Percentiles rank a stretch among this genome's conserved stretches.
These are phyloP conservation scores for Lophius piscatorius DNA, from an alignment of 2,113 vertebrate genomes.

Conservation along the genomic window DNA sequence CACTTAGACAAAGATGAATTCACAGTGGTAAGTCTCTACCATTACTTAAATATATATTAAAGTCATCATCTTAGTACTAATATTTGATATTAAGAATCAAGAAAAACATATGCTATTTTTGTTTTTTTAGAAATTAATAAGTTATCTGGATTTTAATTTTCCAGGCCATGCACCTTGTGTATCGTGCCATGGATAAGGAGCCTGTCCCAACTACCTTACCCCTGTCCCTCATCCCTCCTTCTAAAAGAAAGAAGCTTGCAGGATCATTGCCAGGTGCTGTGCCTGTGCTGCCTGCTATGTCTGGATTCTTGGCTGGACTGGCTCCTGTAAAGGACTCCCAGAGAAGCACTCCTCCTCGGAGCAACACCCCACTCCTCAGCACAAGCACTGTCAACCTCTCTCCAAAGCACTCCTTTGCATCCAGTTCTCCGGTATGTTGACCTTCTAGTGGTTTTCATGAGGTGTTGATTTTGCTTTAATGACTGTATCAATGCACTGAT, in stretches of 20 bases:
- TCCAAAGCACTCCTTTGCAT: conserved; percentile 87
- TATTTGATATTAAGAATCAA: too few species aligned
- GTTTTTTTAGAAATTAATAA: neutral
- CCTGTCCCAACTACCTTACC: conserved; percentile 87
- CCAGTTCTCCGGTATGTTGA: conserved; percentile 78
- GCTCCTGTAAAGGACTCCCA: conserved; percentile 85
- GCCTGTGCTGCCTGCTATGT: conserved; percentile 85
- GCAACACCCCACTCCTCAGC: conserved; percentile 79
- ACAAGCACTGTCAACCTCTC: conserved; percentile 82
- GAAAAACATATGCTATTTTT: too few species aligned
- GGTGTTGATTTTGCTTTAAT: neutral
- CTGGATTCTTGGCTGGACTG: conserved; percentile 65
- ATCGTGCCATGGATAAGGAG: conserved; percentile 94
- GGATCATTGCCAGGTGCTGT: conserved; percentile 86
- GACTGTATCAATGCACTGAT: neutral
- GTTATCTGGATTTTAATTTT: conserved; percentile 1
- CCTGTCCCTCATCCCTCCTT: conserved; percentile 87
- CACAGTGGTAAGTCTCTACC: conserved; percentile 85
- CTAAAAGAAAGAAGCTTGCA: conserved; percentile 89
- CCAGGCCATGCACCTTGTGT: conserved; percentile 96
- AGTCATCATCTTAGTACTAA: neutral
- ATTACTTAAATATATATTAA: neutral
- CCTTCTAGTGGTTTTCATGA: neutral
- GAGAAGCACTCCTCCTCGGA: conserved; percentile 84
- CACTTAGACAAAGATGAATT: conserved; percentile 96